Evolutionary conservation across 1,140 invertebrate genomes (phyloP).

Genomic region (Pseudomyrmex sp.): DNA sequence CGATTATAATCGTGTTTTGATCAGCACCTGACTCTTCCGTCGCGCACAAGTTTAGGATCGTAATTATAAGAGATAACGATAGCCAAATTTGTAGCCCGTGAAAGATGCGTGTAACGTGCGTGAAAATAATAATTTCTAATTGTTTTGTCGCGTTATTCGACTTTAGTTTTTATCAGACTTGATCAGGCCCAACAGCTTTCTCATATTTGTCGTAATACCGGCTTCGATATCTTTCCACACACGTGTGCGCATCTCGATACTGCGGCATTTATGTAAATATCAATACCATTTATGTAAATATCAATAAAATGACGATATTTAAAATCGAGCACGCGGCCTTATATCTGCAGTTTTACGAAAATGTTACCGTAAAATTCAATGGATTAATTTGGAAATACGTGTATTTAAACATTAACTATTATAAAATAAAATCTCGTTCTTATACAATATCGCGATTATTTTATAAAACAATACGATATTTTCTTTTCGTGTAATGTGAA

Average conservation of each 20-base stretch:
- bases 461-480: slow-evolving; percentile 7
- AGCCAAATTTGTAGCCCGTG: not conserved
- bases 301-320: slow-evolving; percentile 29
- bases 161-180: not conserved
- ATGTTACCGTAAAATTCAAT: slow-evolving; percentile 23
- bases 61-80: not conserved
- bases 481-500: not conserved
- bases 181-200: too few relatives aligned
- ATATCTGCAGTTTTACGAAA: slow-evolving; percentile 13
- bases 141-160: not conserved
- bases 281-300: slow-evolving; percentile 15
- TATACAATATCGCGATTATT: not conserved
- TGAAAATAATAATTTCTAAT: slow-evolving; percentile 7
- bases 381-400: slow-evolving; percentile 16
- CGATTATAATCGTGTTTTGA: slow-evolving; percentile 67
- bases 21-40: slow-evolving; percentile 60
- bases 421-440: slow-evolving; percentile 19
- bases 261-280: not conserved
- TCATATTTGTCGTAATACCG: too few relatives aligned
- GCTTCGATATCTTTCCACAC: too few relatives aligned
- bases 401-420: slow-evolving; percentile 11
- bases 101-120: not conserved
- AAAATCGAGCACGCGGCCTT: slow-evolving; percentile 7
- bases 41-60: not conserved
- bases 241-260: too few relatives aligned